Evolutionary conservation across 2,113 vertebrate genomes (phyloP), one percentile per base, ranked within the genome.

Genomic region (Crypturellus undulatus): DNA sequence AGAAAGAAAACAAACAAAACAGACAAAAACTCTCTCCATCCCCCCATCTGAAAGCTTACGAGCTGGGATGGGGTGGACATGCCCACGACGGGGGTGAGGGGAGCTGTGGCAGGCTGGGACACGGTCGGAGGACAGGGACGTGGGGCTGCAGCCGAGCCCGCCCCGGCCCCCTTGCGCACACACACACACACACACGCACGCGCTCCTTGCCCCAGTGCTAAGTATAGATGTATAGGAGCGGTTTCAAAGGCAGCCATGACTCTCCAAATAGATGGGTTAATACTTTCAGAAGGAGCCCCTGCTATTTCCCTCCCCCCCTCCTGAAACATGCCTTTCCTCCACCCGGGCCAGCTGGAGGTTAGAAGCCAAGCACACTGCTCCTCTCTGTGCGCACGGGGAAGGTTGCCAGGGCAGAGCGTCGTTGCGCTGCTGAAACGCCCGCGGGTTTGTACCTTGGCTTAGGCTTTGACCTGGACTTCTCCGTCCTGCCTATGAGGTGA

Each of bases 311-410:
- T 19, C 68, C 54, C n/a, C 43, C 17, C 11, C 36, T 17, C n/a
- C 11, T 69, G 79, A 96, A 96, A 96, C 96, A 92, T 97, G 94
- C 84, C 91, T 90, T 96, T 95, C 96, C 92, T 94, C 88, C 78
- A 91, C 93, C 54, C 56, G 40, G 93, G 84, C 92, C 91, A 93
- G 96, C 87, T 93, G 94, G 96, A 96, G 91, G 89, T 93, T 96
- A 91, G 67, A 78, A 94, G 91, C 69, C 94, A 87, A 89, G 92
- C 84, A 93, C 90, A 47, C 92, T 87, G 76, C 42, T 49, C 67
- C 70, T 92, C 70, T 92, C 81, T 77, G 42, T 91, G 76, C 32
- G 12, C 40, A 2, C 0, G 21, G 36, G 60, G 64, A 84, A 76
- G 24, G 59, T 4, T 95, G 94, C 88, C 94, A 84, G 87, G 56